These are phyloP conservation scores for Donacobius atricapilla DNA, from an alignment of 2,113 vertebrate genomes.

Conservation along the genomic window DNA sequence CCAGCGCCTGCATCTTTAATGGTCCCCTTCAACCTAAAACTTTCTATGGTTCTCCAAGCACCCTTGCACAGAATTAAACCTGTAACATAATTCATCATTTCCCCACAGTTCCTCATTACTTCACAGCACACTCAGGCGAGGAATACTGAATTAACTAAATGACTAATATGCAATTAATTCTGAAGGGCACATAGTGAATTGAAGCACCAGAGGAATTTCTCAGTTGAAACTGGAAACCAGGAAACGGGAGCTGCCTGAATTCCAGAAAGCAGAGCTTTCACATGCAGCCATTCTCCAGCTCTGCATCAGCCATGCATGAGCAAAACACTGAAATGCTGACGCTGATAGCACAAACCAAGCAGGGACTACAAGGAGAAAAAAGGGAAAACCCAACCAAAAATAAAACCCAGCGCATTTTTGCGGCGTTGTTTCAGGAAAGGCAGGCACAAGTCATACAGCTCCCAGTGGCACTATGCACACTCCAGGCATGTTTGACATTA, in stretches of 20 bases:
- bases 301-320: neutral
- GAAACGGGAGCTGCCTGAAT: neutral
- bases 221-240: neutral
- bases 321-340: neutral
- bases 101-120: neutral
- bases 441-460: constrained; percentile 44
- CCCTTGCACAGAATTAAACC: neutral
- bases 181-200: neutral
- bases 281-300: neutral
- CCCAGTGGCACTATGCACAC: constrained; percentile 3
- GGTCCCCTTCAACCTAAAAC: neutral
- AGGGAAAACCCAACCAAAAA: neutral
- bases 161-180: neutral
- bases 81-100: neutral
- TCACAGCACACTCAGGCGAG: neutral
- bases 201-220: constrained; percentile 17
- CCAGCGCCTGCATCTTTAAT: neutral
- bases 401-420: neutral
- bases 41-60: neutral
- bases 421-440: neutral
- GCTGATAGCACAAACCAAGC: neutral
- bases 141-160: neutral
- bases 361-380: neutral
- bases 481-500: constrained; percentile 60
- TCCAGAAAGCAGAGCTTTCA: neutral